A percentile compares a stretch with the other conserved stretches of the same genome.
Evolutionary conservation across 2,888 invertebrate genomes (phyloP).

Genomic region (Argyresthia goedartella): DNA sequence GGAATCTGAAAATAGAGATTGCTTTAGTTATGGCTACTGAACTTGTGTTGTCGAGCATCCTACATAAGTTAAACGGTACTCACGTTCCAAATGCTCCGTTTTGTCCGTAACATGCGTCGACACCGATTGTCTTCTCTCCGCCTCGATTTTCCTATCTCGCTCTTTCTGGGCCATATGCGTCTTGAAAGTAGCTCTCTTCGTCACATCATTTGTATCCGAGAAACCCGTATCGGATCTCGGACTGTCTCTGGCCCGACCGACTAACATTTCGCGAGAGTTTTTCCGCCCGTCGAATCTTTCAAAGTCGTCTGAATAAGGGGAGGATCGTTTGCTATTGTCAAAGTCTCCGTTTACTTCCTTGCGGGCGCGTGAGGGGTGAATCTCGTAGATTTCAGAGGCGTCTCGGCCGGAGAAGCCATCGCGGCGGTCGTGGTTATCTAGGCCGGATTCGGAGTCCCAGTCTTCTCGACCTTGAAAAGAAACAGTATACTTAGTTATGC

Average conservation of each 20-base stretch:
- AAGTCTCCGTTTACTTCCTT: slow-evolving; percentile 47
- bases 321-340: slow-evolving; percentile 43
- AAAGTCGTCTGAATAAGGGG: slow-evolving; percentile 53
- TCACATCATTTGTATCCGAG: slow-evolving; percentile 35
- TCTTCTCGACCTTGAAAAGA: too few relatives aligned
- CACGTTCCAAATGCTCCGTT: slow-evolving; percentile 66
- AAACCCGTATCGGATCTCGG: slow-evolving; percentile 54
- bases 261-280: slow-evolving; percentile 63
- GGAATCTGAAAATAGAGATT: neutral
- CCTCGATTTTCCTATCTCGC: slow-evolving; percentile 71
- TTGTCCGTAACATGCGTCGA: slow-evolving; percentile 82
- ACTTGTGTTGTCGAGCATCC: too few relatives aligned
- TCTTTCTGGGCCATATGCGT: slow-evolving; percentile 81
- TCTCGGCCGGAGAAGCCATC: slow-evolving; percentile 52
- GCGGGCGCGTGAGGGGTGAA: slow-evolving; percentile 43
- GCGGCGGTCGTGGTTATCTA: slow-evolving; percentile 35
- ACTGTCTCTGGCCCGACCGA: slow-evolving; percentile 54
- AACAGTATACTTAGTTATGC: too few relatives aligned
- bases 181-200: slow-evolving; percentile 74
- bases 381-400: slow-evolving; percentile 60
- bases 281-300: slow-evolving; percentile 60
- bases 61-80: slow-evolving; percentile 29
- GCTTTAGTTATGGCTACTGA: neutral
- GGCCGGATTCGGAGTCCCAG: slow-evolving; percentile 61
- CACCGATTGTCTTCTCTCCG: slow-evolving; percentile 81